A percentile compares a stretch with the other conserved stretches of the same genome.
Evolutionary conservation across 2,797 vertebrate species (phyloP).

Genomic region (Platalea minor): DNA sequence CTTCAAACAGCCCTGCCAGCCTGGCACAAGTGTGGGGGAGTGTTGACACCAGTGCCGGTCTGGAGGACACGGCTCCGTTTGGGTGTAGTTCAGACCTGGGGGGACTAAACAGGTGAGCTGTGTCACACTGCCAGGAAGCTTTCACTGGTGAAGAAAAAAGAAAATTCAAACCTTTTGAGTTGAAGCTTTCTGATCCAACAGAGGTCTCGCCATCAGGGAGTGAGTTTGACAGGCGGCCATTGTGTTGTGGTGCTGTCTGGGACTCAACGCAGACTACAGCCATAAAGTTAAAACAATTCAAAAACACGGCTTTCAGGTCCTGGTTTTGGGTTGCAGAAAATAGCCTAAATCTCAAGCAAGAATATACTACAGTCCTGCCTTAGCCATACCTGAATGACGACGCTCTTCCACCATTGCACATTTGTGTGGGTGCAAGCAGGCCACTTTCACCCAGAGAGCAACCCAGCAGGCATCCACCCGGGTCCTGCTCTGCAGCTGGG

Average conservation of each 20-base stretch:
- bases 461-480: not conserved
- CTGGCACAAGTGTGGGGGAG: not conserved
- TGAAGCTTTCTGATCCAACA: not conserved
- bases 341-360: not conserved
- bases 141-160: not conserved
- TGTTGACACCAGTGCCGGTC: not conserved
- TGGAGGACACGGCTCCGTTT: not conserved
- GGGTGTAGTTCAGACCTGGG: not conserved
- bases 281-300: not conserved
- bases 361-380: not conserved
- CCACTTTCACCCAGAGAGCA: not conserved
- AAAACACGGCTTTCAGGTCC: not conserved
- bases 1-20: not conserved
- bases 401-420: not conserved
- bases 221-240: rapidly evolving
- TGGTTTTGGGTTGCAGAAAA: not conserved
- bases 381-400: rapidly evolving
- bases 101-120: not conserved
- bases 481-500: not conserved
- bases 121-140: not conserved
- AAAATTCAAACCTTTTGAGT: not conserved
- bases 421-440: not conserved
- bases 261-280: rapidly evolving
- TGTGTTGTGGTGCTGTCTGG: not conserved
- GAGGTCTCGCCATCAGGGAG: not conserved